Evolutionary conservation across 2,888 invertebrate species (phyloP), one percentile per base, ranked within the genome.

Genomic region (Cataglyphis rosenhaueri): DNA sequence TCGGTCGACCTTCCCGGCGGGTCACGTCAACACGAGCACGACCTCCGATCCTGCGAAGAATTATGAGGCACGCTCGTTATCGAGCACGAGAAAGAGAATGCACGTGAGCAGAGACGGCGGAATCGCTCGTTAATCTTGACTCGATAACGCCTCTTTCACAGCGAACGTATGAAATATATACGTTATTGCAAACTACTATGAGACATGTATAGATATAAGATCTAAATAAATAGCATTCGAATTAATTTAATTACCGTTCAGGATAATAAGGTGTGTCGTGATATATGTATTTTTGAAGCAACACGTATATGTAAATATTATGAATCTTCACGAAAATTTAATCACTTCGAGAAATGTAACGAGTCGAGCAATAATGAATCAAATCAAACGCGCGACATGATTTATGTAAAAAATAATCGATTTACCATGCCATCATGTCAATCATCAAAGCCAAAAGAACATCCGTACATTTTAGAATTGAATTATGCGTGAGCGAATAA

Each of bases 11-110:
- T 84, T 68, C 66, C 48, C 48, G 83, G 35, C 81, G 83, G 86
- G 86, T 86, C 86, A 81, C 86, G 81, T 84, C 78, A 87, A 86
- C 84, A 81, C 75, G 75, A 81, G 74, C 62, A 44, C 76, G 83
- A 86, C 83, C 87, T 87, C 64, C 55, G 86, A 87, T 57, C 87
- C 52, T 52, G 48, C 75, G 48, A 73, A 70, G 68, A 78, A 78
- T 78, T 78, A 55, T 74, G 78, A 85, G 76, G 76, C 76, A 73
- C 70, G 68, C 81, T 76, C 65, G 57, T 85, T 73, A 59, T 25
- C 59, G 65, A 70, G 52, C 38, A 38, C 44, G 62, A 66, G 70
- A 48, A 55, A n/a, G 18, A 18, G 29, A 82, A 59, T 81, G 52
- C 81, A 61, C 68, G 55, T 64, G 52, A 57, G 55, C 38, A 38